Conservation (phyloP, 2,797 vertebrate species). For the Hylomyscus alleni region DNA sequence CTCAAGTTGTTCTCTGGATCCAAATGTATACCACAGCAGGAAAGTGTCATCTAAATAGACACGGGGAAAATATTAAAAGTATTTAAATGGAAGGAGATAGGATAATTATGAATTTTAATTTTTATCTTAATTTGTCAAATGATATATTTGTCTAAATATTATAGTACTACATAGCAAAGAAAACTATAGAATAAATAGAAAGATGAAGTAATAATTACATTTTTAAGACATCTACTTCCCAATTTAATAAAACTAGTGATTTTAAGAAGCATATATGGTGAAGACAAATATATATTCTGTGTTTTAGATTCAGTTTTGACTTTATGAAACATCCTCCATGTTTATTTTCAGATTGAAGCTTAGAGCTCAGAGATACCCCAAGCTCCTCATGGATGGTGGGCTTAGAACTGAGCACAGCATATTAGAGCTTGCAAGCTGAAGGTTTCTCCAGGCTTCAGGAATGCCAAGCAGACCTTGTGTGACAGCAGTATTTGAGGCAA, state of each 20-base stretch:
- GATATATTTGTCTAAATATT: not conserved
- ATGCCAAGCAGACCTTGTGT: no score
- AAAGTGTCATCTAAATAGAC: not conserved
- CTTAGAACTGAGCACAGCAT: conserved; percentile 79
- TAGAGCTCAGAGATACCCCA: not conserved
- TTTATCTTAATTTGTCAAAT: conserved; percentile 33
- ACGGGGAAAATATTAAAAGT: not conserved
- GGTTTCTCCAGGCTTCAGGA: conserved; percentile 87
- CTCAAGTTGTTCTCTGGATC: not conserved
- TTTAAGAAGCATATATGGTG: conserved; percentile 7
- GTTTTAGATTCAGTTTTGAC: not conserved
- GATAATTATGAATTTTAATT: not conserved
- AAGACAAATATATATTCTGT: not conserved
- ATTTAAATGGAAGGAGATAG: not conserved
- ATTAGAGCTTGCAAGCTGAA: conserved; percentile 85
- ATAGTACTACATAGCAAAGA: not conserved
- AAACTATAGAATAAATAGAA: not conserved
- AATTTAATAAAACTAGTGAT: not conserved
- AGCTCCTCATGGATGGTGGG: conserved; percentile 79
- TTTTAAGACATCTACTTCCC: not conserved
- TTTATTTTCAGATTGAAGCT: not conserved
- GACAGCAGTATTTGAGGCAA: no score
- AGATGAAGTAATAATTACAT: not conserved
- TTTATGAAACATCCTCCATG: not conserved
- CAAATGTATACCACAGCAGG: not conserved